Base-by-base conservation (phyloP, 1,140 invertebrate species). In the Cryptotermes secundus region DNA sequence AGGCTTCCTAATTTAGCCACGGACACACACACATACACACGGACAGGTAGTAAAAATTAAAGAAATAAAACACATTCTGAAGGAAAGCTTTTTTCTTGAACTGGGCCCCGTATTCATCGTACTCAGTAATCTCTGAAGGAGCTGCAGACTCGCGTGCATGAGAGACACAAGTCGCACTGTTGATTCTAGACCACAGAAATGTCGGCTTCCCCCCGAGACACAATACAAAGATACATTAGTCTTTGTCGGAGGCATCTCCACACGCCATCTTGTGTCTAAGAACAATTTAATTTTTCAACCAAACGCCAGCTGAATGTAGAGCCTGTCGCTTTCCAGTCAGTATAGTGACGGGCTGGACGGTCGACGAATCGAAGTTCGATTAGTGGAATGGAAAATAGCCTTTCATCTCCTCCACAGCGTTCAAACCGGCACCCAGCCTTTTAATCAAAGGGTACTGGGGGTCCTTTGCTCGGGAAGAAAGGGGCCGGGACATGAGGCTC, bases 31-130 rank as follows among this genome's bases (percentile, higher is more conserved):
- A n/a, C 53, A 59, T 59, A 59, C 53, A 59, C n/a, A 19, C 16
- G 59, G 59, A 72, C 59, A 72, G 59, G 59, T 72, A 72, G 59
- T 72, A 72, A 72, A 72, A 72, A 72, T 72, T 72, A 31, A 72
- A 72, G 59, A 72, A 72, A 72, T 72, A 72, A 72, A 72, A 72
- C 59, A 65, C 59, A 31, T 72, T 31, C n/a, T 31, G 59, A 72
- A 72, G n/a, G 59, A 72, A 72, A 31, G 59, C n/a, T 59, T 59
- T 59, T 59, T 59, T 59, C 53, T 59, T 59, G 22, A 59, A 16
- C 59, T n/a, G 7, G 59, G 26, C 24, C 19, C 53, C 24, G n/a
- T 59, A 59, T 59, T 59, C 53, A 59, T 59, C 53, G 53, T n/a
- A n/a, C n/a, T 22, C 53, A 22, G 53, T 19, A 59, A 59, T 59